Evolutionary conservation across 2,888 invertebrate genomes (phyloP).

Genomic region (Cantharis rustica): DNA sequence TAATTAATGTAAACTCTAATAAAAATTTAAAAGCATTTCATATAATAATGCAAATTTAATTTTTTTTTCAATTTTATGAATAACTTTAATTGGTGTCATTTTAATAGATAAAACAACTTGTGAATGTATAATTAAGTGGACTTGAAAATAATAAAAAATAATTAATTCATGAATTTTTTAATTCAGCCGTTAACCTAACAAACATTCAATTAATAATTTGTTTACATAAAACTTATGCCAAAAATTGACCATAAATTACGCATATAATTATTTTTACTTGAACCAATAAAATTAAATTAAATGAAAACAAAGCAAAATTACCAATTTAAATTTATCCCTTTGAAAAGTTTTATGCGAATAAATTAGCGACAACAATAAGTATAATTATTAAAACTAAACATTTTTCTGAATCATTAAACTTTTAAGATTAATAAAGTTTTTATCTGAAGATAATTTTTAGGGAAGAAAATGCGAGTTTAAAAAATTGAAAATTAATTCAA

Average conservation of each 20-base stretch:
- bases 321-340: background rate
- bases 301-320: background rate
- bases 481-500: background rate
- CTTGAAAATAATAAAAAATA: background rate
- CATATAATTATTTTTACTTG: background rate
- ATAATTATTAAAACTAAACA: background rate
- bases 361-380: background rate
- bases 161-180: background rate
- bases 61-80: background rate
- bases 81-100: background rate
- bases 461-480: background rate
- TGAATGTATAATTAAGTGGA: background rate
- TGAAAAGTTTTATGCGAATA: background rate
- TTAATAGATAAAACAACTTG: background rate
- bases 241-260: background rate
- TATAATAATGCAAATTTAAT: background rate
- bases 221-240: background rate
- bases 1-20: background rate
- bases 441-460: background rate
- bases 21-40: background rate
- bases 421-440: background rate
- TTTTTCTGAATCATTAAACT: background rate
- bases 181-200: background rate
- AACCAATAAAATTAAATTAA: background rate
- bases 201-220: background rate